Percentiles rank a stretch among this genome's conserved stretches.
Evolutionary conservation across 2,113 vertebrate species (phyloP).

Genomic region (Callaeas wilsoni): DNA sequence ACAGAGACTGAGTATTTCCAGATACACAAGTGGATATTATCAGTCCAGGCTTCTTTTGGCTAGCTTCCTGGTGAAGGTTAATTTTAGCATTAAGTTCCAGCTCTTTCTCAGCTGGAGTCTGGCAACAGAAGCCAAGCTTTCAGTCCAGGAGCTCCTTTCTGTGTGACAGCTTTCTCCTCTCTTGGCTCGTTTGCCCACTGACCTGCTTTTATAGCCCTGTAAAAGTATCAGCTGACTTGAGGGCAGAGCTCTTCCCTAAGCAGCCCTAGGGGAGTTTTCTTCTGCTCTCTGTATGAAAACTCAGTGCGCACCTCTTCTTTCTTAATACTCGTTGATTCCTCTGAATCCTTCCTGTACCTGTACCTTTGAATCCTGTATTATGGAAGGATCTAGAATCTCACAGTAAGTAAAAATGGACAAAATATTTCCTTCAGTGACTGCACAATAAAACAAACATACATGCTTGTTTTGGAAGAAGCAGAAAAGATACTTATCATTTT

Average conservation of each 20-base stretch:
- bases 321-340: neutral
- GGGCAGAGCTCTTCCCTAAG: slow-evolving; percentile 4
- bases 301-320: neutral
- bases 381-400: neutral
- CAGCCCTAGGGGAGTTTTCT: neutral
- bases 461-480: neutral
- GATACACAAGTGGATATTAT: slow-evolving; percentile 61
- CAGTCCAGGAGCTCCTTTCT: slow-evolving; percentile 42
- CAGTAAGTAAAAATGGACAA: neutral
- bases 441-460: neutral
- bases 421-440: neutral
- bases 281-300: neutral
- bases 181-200: slow-evolving; percentile 23
- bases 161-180: slow-evolving; percentile 35
- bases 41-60: slow-evolving; percentile 58
- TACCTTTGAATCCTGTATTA: neutral
- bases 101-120: slow-evolving; percentile 58
- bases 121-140: slow-evolving; percentile 48
- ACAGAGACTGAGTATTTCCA: slow-evolving; percentile 63
- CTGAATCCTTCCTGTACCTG: neutral
- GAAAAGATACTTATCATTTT: neutral
- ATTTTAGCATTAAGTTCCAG: slow-evolving; percentile 63
- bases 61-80: slow-evolving; percentile 55
- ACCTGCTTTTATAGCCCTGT: slow-evolving; percentile 44
- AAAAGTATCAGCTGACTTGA: slow-evolving; percentile 30